Evolutionary conservation across 2,797 vertebrate species (phyloP).

Genomic region (Microcaecilia unicolor): DNA sequence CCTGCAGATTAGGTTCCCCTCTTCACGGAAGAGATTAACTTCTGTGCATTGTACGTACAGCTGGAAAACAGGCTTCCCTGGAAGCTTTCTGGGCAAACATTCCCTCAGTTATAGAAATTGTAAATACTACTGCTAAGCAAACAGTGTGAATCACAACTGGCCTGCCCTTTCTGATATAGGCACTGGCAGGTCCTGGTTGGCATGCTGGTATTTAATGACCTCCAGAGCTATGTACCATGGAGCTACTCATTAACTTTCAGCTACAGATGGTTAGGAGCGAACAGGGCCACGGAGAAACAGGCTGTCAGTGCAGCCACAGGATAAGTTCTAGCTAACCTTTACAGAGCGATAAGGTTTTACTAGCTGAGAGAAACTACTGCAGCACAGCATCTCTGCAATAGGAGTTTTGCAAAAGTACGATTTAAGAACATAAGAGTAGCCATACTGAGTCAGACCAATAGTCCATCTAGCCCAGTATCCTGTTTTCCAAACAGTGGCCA

Average conservation of each 20-base stretch:
- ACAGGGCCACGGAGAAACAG: not conserved
- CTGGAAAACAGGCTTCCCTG: not conserved
- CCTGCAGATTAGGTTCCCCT: not conserved
- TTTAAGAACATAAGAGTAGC: too few species aligned
- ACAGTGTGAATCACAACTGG: slow-evolving; percentile 37
- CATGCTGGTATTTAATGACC: slow-evolving; percentile 13
- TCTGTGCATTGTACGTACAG: not conserved
- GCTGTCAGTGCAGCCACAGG: slow-evolving; percentile 4
- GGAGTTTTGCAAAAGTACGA: too few species aligned
- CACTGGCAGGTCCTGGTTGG: not conserved
- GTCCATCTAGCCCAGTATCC: too few species aligned
- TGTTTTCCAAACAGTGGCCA: too few species aligned
- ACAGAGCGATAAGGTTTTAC: slow-evolving; percentile 2
- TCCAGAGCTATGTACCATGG: slow-evolving; percentile 3
- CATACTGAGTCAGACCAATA: too few species aligned
- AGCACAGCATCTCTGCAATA: too few species aligned
- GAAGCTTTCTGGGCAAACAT: slow-evolving; percentile 25
- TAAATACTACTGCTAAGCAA: slow-evolving; percentile 45
- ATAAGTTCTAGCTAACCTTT: not conserved
- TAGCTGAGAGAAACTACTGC: not conserved
- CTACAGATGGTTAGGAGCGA: slow-evolving; percentile 13
- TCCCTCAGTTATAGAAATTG: slow-evolving; percentile 24
- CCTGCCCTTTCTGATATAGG: not conserved
- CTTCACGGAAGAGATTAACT: not conserved
- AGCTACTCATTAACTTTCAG: slow-evolving; percentile 11